Conservation (phyloP, 2,888 invertebrate species). For the Lamellibrachia satsuma region DNA sequence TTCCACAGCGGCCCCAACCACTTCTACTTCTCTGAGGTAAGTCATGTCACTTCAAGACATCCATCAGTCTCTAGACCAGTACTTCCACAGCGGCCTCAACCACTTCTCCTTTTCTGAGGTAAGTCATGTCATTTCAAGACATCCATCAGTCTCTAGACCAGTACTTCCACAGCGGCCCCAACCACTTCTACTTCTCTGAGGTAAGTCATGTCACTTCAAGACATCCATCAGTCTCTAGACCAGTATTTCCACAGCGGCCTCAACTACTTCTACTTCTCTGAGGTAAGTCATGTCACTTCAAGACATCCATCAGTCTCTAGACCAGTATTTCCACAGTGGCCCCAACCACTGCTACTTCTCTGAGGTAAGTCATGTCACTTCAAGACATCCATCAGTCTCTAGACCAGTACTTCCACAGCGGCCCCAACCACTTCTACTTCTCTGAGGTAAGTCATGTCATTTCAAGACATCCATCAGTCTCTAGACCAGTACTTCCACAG, state of each 20-base stretch:
- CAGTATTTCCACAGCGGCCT: slow-evolving; percentile 34
- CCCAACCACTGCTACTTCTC: slow-evolving; percentile 80
- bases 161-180: slow-evolving; percentile 75
- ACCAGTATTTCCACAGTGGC: slow-evolving; percentile 74
- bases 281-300: slow-evolving; percentile 73
- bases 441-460: slow-evolving; percentile 72
- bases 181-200: slow-evolving; percentile 78
- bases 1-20: too few species aligned
- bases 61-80: slow-evolving; percentile 68
- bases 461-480: slow-evolving; percentile 70
- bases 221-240: neutral
- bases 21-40: slow-evolving; percentile 76
- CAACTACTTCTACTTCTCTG: slow-evolving; percentile 76
- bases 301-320: slow-evolving; percentile 68
- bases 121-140: slow-evolving; percentile 75
- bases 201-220: slow-evolving; percentile 38
- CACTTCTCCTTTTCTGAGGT: slow-evolving; percentile 77
- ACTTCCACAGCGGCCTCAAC: slow-evolving; percentile 74
- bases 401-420: slow-evolving; percentile 34
- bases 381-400: neutral
- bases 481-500: slow-evolving; percentile 72
- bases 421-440: slow-evolving; percentile 75
- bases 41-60: slow-evolving; percentile 75
- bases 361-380: slow-evolving; percentile 48
- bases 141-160: slow-evolving; percentile 67